phyloP scores from a whole-genome alignment of 2,113 vertebrate species.

The Menidia beryllina region DNA sequence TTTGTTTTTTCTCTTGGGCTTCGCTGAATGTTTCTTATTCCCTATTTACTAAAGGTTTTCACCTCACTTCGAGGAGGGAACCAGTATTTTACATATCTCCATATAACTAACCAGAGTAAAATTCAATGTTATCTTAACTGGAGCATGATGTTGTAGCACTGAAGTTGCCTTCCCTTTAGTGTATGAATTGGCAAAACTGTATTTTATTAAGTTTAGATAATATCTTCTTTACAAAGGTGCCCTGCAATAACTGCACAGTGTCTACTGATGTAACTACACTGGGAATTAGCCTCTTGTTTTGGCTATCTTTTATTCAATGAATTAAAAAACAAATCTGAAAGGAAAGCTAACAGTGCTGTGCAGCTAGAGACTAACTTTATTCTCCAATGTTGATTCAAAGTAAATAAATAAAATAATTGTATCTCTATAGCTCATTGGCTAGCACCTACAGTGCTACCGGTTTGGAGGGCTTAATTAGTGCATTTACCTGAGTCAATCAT shows the following conservation, averaged over 20 bases:
- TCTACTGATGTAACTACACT: conserved; percentile 29
- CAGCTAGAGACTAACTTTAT: conserved; percentile 23
- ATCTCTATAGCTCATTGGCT: conserved; percentile 53
- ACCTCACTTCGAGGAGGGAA: background rate
- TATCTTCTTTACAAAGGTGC: conserved; percentile 13
- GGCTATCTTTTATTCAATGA: conserved; percentile 12
- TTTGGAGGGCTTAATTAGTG: conserved; percentile 67
- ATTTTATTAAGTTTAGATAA: conserved; percentile 16
- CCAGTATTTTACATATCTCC: background rate
- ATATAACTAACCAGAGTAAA: background rate
- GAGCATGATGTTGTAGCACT: background rate
- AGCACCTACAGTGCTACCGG: conserved; percentile 18
- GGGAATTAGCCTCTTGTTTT: conserved; percentile 23
- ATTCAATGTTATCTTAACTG: background rate
- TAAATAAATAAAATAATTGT: conserved; percentile 54
- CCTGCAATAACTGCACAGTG: conserved; percentile 2
- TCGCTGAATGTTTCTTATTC: conserved; percentile 8
- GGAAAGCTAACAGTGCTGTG: background rate
- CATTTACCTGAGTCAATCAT: conserved; percentile 35
- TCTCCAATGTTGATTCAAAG: conserved; percentile 25
- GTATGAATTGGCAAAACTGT: background rate
- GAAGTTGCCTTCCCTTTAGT: conserved; percentile 6
- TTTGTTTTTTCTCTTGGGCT: conserved; percentile 6
- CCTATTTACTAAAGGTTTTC: background rate
- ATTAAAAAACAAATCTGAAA: conserved; percentile 11